phyloP scores from a whole-genome alignment of 2,888 invertebrate species.

The Macaria liturata region DNA sequence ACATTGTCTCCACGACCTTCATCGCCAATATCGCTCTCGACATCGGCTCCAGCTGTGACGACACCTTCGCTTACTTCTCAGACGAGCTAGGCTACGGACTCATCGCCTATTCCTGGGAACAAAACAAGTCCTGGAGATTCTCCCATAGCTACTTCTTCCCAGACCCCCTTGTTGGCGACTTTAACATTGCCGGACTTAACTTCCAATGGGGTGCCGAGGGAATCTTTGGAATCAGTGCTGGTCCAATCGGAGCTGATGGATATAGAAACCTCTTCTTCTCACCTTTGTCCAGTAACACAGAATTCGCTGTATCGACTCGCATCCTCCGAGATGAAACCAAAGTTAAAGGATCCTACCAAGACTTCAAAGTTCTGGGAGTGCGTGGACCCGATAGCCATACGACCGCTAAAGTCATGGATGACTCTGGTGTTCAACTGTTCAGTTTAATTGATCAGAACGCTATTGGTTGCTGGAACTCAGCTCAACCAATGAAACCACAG shows the following conservation, averaged over 20 bases:
- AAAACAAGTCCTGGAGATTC: constrained; percentile 91
- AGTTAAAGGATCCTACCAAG: constrained; percentile 87
- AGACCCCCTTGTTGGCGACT: constrained; percentile 91
- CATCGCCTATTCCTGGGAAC: constrained; percentile 90
- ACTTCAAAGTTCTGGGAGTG: constrained; percentile 86
- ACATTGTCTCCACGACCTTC: constrained; percentile 90
- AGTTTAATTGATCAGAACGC: constrained; percentile 92
- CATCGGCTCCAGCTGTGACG: constrained; percentile 88
- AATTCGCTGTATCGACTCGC: constrained; percentile 90
- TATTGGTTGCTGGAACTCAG: constrained; percentile 92
- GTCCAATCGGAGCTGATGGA: constrained; percentile 86
- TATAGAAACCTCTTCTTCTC: constrained; percentile 90
- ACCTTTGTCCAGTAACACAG: constrained; percentile 89
- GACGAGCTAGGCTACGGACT: constrained; percentile 93
- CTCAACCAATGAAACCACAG: constrained; percentile 84
- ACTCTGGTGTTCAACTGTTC: constrained; percentile 89
- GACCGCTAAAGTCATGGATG: constrained; percentile 89
- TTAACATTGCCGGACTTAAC: constrained; percentile 90
- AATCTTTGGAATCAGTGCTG: constrained; percentile 90
- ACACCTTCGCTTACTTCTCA: constrained; percentile 90
- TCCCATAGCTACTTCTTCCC: constrained; percentile 91
- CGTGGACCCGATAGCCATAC: constrained; percentile 88
- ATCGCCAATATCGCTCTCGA: constrained; percentile 95
- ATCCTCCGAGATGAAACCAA: constrained; percentile 87
- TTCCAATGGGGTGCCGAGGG: constrained; percentile 94